Conservation (phyloP, 2,797 vertebrate genomes). For the Sebastes melanostomus region DNA sequence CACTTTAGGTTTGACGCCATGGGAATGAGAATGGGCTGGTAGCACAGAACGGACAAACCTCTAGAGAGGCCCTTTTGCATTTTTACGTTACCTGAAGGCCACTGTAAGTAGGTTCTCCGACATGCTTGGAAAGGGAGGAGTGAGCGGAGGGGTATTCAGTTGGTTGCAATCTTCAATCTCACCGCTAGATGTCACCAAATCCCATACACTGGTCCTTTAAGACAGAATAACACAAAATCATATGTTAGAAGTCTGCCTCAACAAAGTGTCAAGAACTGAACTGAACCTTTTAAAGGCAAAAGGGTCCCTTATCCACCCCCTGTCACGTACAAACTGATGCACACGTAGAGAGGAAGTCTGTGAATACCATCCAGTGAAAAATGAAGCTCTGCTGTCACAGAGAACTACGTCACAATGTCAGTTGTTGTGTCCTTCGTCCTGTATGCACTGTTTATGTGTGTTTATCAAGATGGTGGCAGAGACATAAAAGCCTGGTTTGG, state of each 20-base stretch:
- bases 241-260: background rate
- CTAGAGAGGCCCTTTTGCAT: background rate
- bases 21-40: too few species aligned
- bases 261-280: background rate
- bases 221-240: background rate
- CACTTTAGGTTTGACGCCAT: too few species aligned
- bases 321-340: constrained; percentile 9
- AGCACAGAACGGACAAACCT: background rate
- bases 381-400: constrained; percentile 46
- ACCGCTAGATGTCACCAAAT: background rate
- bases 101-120: too few species aligned
- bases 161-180: background rate
- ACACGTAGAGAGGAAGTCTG: constrained; percentile 44
- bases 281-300: background rate
- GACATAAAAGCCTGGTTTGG: constrained; percentile 56
- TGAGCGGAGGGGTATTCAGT: background rate
- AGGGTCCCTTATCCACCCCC: constrained; percentile 20
- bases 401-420: constrained; percentile 41
- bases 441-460: constrained; percentile 56
- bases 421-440: constrained; percentile 61
- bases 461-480: constrained; percentile 71
- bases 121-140: too few species aligned
- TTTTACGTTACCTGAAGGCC: too few species aligned
- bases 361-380: constrained; percentile 3
- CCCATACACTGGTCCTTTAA: background rate